These are phyloP conservation scores for Neogobius melanostomus DNA, from an alignment of 2,113 vertebrate species.

Conservation along the genomic window DNA sequence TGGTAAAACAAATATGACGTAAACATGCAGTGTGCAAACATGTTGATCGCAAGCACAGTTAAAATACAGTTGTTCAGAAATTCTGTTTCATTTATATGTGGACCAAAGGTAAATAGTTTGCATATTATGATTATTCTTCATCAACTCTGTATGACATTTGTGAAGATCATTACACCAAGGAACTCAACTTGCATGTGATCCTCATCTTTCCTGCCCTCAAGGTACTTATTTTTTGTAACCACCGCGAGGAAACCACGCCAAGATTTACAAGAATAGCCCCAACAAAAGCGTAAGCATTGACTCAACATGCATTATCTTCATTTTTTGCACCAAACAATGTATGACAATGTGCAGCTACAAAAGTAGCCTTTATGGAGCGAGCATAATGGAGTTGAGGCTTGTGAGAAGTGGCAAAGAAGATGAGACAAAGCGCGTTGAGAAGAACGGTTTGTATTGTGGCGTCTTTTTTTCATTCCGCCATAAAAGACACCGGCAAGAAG, in stretches of 20 bases:
- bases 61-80: too few relatives aligned
- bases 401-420: slow-evolving; percentile 60
- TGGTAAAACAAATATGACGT: neutral
- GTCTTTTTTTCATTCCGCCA: slow-evolving; percentile 50
- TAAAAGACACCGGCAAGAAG: slow-evolving; percentile 61
- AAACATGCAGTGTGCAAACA: too few relatives aligned
- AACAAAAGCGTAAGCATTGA: slow-evolving; percentile 53
- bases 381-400: slow-evolving; percentile 62
- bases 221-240: slow-evolving; percentile 16
- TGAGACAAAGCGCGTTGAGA: slow-evolving; percentile 68
- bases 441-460: slow-evolving; percentile 62
- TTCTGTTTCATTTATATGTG: too few relatives aligned
- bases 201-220: slow-evolving; percentile 7
- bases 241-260: slow-evolving; percentile 14
- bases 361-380: slow-evolving; percentile 52
- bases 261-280: slow-evolving; percentile 26
- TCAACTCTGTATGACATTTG: neutral
- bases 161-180: slow-evolving; percentile 10
- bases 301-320: slow-evolving; percentile 60
- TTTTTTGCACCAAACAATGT: slow-evolving; percentile 61
- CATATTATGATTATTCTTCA: too few relatives aligned
- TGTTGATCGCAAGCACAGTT: too few relatives aligned
- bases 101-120: too few relatives aligned
- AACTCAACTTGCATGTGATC: slow-evolving; percentile 28
- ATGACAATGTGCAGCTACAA: slow-evolving; percentile 62